A percentile compares a stretch with the other conserved stretches of the same genome.
These are phyloP conservation scores for Manis pentadactyla DNA, from an alignment of 2,797 vertebrate genomes.

Conservation along the genomic window DNA sequence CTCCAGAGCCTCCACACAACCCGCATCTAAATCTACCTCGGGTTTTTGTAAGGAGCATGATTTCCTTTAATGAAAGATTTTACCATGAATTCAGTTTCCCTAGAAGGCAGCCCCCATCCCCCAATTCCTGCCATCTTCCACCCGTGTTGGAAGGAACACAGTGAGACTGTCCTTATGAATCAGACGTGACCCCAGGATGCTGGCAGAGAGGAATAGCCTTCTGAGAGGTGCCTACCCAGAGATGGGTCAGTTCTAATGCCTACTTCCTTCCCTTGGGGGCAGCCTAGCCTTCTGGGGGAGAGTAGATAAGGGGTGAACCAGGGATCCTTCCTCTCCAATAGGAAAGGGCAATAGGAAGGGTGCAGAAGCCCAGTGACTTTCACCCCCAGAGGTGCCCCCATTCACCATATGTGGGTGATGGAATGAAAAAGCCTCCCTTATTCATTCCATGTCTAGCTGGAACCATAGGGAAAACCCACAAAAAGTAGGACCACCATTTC, in stretches of 20 bases:
- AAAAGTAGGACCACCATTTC: background rate
- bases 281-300: background rate
- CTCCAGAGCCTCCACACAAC: background rate
- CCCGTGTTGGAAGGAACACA: rapidly evolving
- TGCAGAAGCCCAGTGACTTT: no score
- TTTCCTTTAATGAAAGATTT: background rate
- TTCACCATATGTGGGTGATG: rapidly evolving
- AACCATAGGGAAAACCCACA: background rate
- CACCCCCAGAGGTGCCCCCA: no score
- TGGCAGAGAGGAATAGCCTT: background rate
- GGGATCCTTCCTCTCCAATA: background rate
- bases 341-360: background rate
- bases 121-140: background rate
- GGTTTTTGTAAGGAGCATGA: background rate
- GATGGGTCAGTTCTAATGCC: rapidly evolving
- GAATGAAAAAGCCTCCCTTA: background rate
- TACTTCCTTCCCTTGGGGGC: rapidly evolving
- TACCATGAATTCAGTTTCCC: background rate
- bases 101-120: background rate
- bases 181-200: background rate
- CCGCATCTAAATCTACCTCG: background rate
- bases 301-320: background rate
- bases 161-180: background rate
- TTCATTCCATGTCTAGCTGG: rapidly evolving
- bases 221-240: background rate